These are phyloP conservation scores for Sclerurus mexicanus DNA, from an alignment of 2,113 vertebrate genomes.

Conservation along the genomic window DNA sequence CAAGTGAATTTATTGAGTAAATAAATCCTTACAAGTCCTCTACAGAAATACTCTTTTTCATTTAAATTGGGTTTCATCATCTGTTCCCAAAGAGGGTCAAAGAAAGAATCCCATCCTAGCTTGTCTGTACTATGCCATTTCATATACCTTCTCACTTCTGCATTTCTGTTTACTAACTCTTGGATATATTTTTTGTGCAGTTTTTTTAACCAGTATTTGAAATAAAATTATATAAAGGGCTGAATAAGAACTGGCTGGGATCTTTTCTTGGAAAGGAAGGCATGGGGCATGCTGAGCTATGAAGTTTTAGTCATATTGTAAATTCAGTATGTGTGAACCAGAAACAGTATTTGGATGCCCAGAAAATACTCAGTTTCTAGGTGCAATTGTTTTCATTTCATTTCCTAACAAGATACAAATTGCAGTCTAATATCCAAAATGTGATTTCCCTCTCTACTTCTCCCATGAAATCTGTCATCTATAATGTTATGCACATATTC, in stretches of 20 bases:
- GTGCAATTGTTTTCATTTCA: background rate
- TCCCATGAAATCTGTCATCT: background rate
- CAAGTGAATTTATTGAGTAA: slow-evolving; percentile 13
- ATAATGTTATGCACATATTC: background rate
- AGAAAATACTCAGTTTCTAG: background rate
- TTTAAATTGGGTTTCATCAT: background rate
- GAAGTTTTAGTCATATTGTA: background rate
- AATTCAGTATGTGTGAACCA: background rate
- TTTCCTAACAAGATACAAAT: background rate
- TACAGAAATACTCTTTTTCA: background rate
- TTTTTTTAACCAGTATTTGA: background rate
- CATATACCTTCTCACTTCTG: background rate
- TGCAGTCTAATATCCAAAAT: background rate
- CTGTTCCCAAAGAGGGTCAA: background rate
- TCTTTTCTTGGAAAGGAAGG: background rate
- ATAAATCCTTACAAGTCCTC: background rate
- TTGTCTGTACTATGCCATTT: background rate
- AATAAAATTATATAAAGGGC: background rate
- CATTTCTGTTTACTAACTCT: background rate
- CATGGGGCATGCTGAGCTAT: background rate
- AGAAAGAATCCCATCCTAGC: background rate
- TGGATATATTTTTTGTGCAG: background rate
- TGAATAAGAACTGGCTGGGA: background rate
- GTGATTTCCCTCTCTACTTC: background rate
- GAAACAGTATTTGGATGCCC: background rate